Evolutionary conservation across 2,797 vertebrate genomes (phyloP).

Genomic region (Linurgus olivaceus): DNA sequence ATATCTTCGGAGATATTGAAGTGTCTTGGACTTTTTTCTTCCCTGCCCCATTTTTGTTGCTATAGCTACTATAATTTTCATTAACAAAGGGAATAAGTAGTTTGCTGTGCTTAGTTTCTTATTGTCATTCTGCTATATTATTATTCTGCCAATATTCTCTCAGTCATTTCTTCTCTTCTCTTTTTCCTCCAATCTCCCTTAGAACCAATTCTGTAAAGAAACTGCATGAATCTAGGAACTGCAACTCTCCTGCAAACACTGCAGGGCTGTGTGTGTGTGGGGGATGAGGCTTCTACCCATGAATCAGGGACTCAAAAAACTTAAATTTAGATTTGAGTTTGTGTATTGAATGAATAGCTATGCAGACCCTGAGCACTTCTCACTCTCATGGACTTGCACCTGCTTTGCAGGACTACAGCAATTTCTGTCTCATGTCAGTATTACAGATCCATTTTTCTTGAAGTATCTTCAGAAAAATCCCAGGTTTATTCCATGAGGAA

Average conservation of each 20-base stretch:
- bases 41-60: not conserved
- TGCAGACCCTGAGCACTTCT: not conserved
- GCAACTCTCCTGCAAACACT: not conserved
- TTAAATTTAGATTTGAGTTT: not conserved
- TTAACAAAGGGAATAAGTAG: not conserved
- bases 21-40: not conserved
- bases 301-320: not conserved
- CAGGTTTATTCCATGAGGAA: not conserved
- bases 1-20: not conserved
- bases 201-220: not conserved
- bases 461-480: not conserved
- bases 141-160: not conserved
- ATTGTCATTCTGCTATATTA: not conserved
- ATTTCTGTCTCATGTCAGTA: not conserved
- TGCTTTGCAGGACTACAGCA: not conserved
- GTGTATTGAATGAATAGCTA: not conserved
- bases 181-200: not conserved
- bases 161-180: not conserved
- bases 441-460: not conserved
- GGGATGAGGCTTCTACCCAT: not conserved
- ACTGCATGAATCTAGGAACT: not conserved
- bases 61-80: conserved; percentile 7
- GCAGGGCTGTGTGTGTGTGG: rapidly evolving
- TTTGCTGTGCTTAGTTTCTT: not conserved
- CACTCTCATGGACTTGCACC: not conserved